Percentiles rank a stretch among this genome's conserved stretches.
Conservation (phyloP, 35 echinoderm and acorn worm species). For the Apostichopus japonicus region DNA sequence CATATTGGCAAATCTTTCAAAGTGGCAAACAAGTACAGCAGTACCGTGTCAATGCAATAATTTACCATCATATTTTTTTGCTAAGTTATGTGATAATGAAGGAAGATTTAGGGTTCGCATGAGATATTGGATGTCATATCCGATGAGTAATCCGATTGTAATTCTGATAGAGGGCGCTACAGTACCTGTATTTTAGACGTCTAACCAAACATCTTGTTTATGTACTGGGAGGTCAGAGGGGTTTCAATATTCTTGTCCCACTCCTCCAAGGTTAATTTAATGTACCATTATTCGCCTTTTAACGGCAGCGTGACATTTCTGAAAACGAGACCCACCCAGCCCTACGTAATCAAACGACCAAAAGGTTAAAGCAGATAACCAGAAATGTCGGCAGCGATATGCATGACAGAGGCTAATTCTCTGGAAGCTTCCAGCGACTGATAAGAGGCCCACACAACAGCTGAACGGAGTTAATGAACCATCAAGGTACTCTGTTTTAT, state of each 20-base stretch:
- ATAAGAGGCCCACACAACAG: not conserved
- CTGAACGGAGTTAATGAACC: not conserved
- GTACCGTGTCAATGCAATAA: no score
- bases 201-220: no score
- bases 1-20: no score
- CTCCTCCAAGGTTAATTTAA: not conserved
- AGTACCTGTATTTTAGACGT: no score
- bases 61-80: no score
- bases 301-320: not conserved
- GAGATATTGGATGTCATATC: no score
- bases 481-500: not conserved
- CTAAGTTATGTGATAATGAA: no score
- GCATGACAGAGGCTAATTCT: not conserved
- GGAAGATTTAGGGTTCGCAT: no score
- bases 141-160: no score
- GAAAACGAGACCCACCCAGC: not conserved
- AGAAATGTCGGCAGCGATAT: not conserved
- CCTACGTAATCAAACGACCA: not conserved
- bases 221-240: no score
- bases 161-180: no score
- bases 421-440: not conserved
- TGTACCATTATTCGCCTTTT: not conserved
- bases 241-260: not conserved
- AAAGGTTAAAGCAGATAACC: not conserved
- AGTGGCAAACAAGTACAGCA: no score